Percentiles rank a stretch among this genome's conserved stretches.
phyloP scores from a whole-genome alignment of 2,888 invertebrate species.

The Mechanitis messenoides region DNA sequence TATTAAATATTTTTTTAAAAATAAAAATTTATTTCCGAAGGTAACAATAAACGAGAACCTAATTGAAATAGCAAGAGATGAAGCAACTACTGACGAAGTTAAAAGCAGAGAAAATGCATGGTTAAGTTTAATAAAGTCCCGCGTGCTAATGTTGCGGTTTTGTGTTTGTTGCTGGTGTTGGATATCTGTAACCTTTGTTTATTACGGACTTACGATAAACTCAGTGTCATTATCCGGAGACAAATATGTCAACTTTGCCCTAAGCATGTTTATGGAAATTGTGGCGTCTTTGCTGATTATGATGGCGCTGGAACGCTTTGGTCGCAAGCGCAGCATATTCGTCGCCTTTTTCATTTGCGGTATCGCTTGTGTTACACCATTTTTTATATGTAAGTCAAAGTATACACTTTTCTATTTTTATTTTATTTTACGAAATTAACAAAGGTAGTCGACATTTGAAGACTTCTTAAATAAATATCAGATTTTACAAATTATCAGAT shows the following conservation, averaged over 20 bases:
- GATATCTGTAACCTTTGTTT: constrained; percentile 85
- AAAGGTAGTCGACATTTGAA: too few species aligned
- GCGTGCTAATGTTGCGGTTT: constrained; percentile 50
- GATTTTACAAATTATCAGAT: too few species aligned
- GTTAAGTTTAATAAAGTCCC: constrained; percentile 46
- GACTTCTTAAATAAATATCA: too few species aligned
- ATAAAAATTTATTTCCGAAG: constrained; percentile 32
- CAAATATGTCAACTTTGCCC: constrained; percentile 81
- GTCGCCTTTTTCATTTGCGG: constrained; percentile 58
- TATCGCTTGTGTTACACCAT: constrained; percentile 54
- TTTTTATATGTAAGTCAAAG: constrained; percentile 48
- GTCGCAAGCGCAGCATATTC: constrained; percentile 57
- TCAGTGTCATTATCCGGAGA: constrained; percentile 77
- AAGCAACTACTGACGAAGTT: constrained; percentile 24
- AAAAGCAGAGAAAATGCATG: constrained; percentile 40
- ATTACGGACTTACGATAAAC: constrained; percentile 87
- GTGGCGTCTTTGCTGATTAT: constrained; percentile 64
- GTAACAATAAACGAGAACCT: constrained; percentile 48
- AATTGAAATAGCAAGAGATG: constrained; percentile 41
- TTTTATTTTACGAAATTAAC: too few species aligned
- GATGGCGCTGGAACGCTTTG: constrained; percentile 66
- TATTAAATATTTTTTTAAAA: background rate
- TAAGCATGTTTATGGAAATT: constrained; percentile 68
- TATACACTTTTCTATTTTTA: background rate
- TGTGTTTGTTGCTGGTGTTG: constrained; percentile 75